Evolutionary conservation across 2,797 vertebrate genomes (phyloP).

Genomic region (Sebastiscus tertius): DNA sequence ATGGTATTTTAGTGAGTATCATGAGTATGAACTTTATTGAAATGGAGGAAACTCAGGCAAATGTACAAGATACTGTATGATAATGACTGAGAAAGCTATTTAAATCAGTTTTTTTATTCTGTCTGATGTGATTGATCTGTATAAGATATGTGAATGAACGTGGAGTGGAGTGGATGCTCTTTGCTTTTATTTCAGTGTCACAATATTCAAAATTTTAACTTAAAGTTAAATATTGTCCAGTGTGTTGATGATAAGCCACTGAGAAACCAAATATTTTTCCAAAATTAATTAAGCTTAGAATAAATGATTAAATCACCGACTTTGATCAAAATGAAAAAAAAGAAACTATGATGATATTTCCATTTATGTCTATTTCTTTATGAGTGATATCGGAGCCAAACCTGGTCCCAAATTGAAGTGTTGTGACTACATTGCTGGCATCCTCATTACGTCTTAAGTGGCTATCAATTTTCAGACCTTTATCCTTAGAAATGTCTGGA

Average conservation of each 20-base stretch:
- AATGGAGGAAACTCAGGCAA: background rate
- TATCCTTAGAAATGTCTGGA: conserved; percentile 34
- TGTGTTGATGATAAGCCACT: background rate
- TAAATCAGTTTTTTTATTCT: background rate
- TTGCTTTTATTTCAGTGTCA: background rate
- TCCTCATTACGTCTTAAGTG: conserved; percentile 40
- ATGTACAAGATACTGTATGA: background rate
- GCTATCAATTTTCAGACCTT: conserved; percentile 28
- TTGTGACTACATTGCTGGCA: background rate
- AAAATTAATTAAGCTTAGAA: background rate
- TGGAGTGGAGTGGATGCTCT: background rate
- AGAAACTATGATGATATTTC: background rate
- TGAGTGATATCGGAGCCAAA: background rate
- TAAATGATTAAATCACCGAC: background rate
- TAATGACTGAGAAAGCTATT: background rate
- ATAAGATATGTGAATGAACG: background rate
- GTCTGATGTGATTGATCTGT: background rate
- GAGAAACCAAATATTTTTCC: background rate
- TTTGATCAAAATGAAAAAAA: background rate
- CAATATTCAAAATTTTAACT: background rate
- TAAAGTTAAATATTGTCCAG: background rate
- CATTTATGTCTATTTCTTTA: background rate
- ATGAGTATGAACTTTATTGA: background rate
- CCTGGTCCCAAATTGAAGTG: background rate
- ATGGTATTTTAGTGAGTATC: conserved; percentile 68